Evolutionary conservation across 2,888 invertebrate genomes (phyloP), one percentile per base, ranked within the genome.

Genomic region (Lasioglossum lativentre): DNA sequence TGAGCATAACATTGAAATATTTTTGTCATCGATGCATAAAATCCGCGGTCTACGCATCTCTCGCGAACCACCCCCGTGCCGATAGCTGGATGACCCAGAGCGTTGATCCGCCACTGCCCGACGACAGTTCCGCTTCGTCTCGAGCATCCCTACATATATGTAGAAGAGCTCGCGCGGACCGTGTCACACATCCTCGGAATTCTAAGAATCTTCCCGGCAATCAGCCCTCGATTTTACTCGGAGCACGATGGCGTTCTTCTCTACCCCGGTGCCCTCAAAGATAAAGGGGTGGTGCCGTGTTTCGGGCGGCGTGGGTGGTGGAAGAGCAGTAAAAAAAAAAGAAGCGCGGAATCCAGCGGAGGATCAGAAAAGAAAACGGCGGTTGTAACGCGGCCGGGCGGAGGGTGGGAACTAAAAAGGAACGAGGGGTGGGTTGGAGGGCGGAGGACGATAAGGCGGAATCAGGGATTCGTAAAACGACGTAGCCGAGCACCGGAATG

Each of bases 381-480:
- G 47, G 72, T 71, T 59, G 80, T 85, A 85, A 80, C 76, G 68
- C 68, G 86, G 45, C 70, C 74, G 59, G 59, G 45, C 16, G 38
- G 72, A n/a, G 71, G 78, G 42, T 19, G 68, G 66, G 42, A 75
- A 27, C 56, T n/a, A 56, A 68, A 73, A 63, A 52, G 56, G 70
- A 80, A 63, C 52, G 83, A 63, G 47, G 63, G 27, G 66, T 75
- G 75, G 52, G 38, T 68, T 34, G 70, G 71, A 38, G 73, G 73
- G 63, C 56, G 38, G 90, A 78, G 74, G 88, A 87, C 83, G 85
- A 88, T 91, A 90, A 88, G 91, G 90, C 88, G 91, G 90, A 92
- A 93, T 92, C 92, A 90, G 88, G 91, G 93, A 93, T 94, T 93
- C 93, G 92, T 92, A 91, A 93, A 94, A 93, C 91, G 92, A 89